Evolutionary conservation across 2,797 vertebrate species (phyloP).

Genomic region (Enteromius fasciolatus): DNA sequence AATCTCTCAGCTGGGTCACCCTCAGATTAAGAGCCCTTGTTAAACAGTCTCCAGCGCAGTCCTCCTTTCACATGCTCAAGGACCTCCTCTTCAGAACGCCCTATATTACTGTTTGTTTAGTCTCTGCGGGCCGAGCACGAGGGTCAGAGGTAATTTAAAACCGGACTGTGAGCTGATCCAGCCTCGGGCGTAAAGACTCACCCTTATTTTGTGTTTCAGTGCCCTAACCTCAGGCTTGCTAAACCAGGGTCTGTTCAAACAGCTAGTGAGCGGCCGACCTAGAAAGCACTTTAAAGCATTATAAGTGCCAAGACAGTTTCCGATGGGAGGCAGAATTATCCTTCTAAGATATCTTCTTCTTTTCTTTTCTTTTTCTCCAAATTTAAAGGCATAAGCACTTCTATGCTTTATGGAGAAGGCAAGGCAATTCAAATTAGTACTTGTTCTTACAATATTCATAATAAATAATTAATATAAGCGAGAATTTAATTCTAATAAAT

Average conservation of each 20-base stretch:
- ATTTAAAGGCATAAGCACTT: background rate
- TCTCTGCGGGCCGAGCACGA: conserved; percentile 39
- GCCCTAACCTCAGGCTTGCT: conserved; percentile 37
- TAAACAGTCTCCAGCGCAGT: conserved; percentile 37
- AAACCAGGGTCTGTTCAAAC: conserved; percentile 14
- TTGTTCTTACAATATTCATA: background rate
- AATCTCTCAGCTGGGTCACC: conserved; percentile 61
- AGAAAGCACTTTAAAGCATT: background rate
- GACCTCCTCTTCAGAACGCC: conserved; percentile 71
- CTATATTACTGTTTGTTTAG: conserved; percentile 65
- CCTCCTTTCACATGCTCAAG: conserved; percentile 65
- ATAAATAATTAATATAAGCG: background rate
- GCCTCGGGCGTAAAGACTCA: conserved; percentile 34
- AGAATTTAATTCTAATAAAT: background rate
- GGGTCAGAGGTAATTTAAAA: conserved; percentile 58
- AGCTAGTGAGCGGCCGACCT: background rate
- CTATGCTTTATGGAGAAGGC: background rate
- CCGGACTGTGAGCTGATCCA: conserved; percentile 27
- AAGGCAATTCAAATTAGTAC: background rate
- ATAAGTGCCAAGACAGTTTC: background rate
- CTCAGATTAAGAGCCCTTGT: conserved; percentile 48
- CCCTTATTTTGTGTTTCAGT: conserved; percentile 16
- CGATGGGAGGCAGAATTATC: background rate
- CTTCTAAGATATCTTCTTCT: background rate
- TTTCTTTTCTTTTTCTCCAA: background rate